Evolutionary conservation across 1,140 invertebrate species (phyloP).

Genomic region (Drosophila parvula): DNA sequence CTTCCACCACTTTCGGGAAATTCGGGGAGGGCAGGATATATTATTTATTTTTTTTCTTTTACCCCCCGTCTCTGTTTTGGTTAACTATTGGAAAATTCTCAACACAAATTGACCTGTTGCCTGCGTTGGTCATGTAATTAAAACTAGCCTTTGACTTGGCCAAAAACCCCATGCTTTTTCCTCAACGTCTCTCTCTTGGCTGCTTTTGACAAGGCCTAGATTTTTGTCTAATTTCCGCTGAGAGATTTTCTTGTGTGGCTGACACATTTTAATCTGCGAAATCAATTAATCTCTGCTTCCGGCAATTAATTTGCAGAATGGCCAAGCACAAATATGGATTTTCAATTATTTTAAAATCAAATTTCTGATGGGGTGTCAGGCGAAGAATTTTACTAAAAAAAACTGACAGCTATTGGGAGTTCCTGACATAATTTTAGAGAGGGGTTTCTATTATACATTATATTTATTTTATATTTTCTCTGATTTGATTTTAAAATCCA

Average conservation of each 20-base stretch:
- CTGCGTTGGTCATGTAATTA: constrained; percentile 10
- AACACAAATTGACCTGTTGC: constrained; percentile 5
- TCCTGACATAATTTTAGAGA: too few relatives aligned
- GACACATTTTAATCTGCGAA: constrained; percentile 14
- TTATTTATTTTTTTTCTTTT: not conserved
- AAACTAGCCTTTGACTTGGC: not conserved
- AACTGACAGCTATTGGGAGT: too few relatives aligned
- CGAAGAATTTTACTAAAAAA: too few relatives aligned
- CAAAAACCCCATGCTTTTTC: not conserved
- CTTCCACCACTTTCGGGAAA: not conserved
- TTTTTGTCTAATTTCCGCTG: constrained; percentile 19
- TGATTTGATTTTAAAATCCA: too few relatives aligned
- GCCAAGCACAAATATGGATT: not conserved
- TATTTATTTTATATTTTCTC: too few relatives aligned
- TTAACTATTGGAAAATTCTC: not conserved
- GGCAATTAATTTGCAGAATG: not conserved
- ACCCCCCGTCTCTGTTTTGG: too few relatives aligned
- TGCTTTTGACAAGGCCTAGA: constrained; percentile 4
- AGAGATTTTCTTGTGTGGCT: not conserved
- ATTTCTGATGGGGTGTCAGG: not conserved
- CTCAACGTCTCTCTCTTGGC: not conserved
- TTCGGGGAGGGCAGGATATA: too few relatives aligned
- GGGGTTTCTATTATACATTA: too few relatives aligned
- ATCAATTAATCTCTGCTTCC: not conserved
- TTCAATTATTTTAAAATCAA: not conserved